Evolutionary conservation across 2,888 invertebrate genomes (phyloP).

Genomic region (Trachelus tabidus): DNA sequence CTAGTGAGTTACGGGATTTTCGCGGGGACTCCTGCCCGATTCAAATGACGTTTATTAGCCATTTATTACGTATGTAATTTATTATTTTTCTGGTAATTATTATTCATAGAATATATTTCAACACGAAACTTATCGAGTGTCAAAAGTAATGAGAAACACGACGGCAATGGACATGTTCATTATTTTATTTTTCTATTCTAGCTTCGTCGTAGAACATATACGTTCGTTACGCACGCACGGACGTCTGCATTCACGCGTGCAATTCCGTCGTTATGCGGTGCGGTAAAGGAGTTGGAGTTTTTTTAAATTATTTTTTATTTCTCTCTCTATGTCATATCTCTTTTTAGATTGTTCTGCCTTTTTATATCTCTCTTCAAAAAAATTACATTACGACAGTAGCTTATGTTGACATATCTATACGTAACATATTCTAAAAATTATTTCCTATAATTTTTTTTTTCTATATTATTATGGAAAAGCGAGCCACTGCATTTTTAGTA

Average conservation of each 20-base stretch:
- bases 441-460: too few relatives aligned
- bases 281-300: background rate
- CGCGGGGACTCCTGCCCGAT: background rate
- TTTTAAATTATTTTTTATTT: background rate
- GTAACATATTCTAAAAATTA: too few relatives aligned
- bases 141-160: background rate
- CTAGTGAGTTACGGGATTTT: background rate
- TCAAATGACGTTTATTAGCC: background rate
- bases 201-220: background rate
- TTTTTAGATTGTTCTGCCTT: background rate
- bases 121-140: background rate
- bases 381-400: background rate
- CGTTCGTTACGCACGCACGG: slow-evolving; percentile 1
- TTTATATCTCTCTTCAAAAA: background rate
- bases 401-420: background rate
- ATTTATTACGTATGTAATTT: background rate
- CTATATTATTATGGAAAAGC: background rate
- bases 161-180: background rate
- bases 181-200: background rate
- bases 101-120: background rate
- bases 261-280: background rate
- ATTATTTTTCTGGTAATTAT: background rate
- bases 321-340: background rate
- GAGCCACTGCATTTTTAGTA: background rate
- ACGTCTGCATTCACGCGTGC: background rate